phyloP scores from a whole-genome alignment of 1,140 invertebrate genomes.

The Coptotermes formosanus region DNA sequence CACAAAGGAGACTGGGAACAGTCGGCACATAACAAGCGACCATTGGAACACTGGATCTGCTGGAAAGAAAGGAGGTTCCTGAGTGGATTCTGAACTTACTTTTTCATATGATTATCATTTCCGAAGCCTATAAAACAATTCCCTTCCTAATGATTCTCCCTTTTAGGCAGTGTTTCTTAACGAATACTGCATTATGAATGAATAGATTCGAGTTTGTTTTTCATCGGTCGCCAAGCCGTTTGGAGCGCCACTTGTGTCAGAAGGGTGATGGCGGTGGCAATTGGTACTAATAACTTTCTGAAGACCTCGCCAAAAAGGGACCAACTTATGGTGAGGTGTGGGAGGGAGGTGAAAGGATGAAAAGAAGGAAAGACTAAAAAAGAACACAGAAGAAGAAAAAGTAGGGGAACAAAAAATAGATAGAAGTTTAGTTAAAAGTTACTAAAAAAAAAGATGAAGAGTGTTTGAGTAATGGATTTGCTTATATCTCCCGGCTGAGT shows the following conservation, averaged over 20 bases:
- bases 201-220: not conserved
- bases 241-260: conserved; percentile 21
- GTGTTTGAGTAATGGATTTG: not conserved
- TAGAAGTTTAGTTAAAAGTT: conserved; percentile 14
- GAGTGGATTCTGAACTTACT: conserved; percentile 13
- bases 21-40: not conserved
- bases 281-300: conserved; percentile 29
- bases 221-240: conserved; percentile 22
- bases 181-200: not conserved
- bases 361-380: conserved; percentile 12
- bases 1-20: not conserved
- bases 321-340: not conserved
- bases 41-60: not conserved
- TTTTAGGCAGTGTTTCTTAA: conserved; percentile 20
- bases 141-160: not conserved
- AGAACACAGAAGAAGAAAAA: conserved; percentile 5
- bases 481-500: not conserved
- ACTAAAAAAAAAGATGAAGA: not conserved
- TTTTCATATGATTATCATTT: conserved; percentile 18
- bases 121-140: conserved; percentile 18
- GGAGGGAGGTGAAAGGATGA: not conserved
- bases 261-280: conserved; percentile 16
- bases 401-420: conserved; percentile 11
- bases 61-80: conserved; percentile 10
- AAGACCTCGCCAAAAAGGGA: conserved; percentile 26